A percentile compares a stretch with the other conserved stretches of the same genome.
phyloP scores from a whole-genome alignment of 2,113 vertebrate genomes.

The Stercorarius parasiticus region DNA sequence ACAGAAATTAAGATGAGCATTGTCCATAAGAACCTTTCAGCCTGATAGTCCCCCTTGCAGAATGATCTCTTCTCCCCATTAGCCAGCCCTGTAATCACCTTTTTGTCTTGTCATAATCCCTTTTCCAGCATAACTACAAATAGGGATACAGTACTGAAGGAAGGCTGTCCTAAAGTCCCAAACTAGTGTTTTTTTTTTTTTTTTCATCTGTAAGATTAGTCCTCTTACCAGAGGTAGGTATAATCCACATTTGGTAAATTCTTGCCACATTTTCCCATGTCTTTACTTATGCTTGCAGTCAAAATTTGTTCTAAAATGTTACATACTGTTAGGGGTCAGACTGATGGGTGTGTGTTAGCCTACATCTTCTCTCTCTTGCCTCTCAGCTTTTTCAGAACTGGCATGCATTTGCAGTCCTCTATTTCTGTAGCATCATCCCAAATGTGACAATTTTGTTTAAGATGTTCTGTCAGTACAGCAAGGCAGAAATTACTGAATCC shows the following conservation, averaged over 20 bases:
- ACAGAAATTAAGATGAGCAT: neutral
- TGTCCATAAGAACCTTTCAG: neutral
- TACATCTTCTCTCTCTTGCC: neutral
- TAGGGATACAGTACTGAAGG: neutral
- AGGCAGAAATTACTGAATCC: neutral
- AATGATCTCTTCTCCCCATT: neutral
- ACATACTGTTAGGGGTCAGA: neutral
- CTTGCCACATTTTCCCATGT: neutral
- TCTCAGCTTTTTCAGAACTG: neutral
- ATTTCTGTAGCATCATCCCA: neutral
- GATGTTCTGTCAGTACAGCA: neutral
- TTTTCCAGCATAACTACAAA: neutral
- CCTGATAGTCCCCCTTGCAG: neutral
- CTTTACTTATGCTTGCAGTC: neutral
- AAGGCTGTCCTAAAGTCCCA: neutral
- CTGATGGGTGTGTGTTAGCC: neutral
- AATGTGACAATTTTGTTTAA: neutral
- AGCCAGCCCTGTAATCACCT: neutral
- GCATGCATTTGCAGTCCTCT: neutral
- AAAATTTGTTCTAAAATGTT: neutral
- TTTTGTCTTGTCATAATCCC: neutral
- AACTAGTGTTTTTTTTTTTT: no score
- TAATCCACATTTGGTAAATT: neutral
- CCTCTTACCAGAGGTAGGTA: neutral
- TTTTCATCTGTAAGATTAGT: neutral